A percentile compares a stretch with the other conserved stretches of the same genome.
phyloP scores from a whole-genome alignment of 1,140 invertebrate genomes.

The Colletes gigas region DNA sequence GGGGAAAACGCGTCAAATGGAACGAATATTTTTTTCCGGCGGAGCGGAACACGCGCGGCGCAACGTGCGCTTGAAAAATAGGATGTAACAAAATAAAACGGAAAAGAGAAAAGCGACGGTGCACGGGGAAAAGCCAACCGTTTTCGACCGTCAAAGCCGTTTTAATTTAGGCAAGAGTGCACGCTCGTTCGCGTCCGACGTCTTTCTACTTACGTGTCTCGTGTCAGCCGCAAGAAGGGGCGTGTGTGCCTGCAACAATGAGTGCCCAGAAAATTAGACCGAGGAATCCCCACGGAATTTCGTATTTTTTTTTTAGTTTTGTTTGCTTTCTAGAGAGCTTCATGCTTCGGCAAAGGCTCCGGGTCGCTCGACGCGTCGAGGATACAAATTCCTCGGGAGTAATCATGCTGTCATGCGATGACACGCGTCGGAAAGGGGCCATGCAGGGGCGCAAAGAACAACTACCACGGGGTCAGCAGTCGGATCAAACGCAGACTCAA shows the following conservation, averaged over 20 bases:
- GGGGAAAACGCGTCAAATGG: background rate
- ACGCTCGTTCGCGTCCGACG: background rate
- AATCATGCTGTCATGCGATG: conserved; percentile 53
- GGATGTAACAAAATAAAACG: no score
- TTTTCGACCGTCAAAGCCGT: background rate
- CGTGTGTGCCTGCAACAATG: conserved; percentile 84
- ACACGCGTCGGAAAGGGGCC: conserved; percentile 13
- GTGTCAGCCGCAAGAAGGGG: conserved; percentile 82
- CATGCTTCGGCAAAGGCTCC: conserved; percentile 55
- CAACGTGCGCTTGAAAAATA: no score
- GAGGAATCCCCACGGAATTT: conserved; percentile 17
- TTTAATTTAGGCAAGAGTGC: background rate
- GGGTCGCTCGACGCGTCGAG: conserved; percentile 25
- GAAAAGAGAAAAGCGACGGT: no score
- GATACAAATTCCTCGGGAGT: background rate
- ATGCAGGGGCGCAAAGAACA: conserved; percentile 33
- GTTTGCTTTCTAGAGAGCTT: conserved; percentile 52
- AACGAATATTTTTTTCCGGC: background rate
- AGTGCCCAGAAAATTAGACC: conserved; percentile 69
- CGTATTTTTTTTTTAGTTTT: conserved; percentile 41
- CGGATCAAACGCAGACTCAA: background rate
- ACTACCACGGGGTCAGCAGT: background rate
- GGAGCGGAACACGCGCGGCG: no score
- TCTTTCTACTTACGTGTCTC: conserved; percentile 82
- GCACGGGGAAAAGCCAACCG: no score